Conservation (phyloP, 2,113 vertebrate species). For the Epinephelus lanceolatus region DNA sequence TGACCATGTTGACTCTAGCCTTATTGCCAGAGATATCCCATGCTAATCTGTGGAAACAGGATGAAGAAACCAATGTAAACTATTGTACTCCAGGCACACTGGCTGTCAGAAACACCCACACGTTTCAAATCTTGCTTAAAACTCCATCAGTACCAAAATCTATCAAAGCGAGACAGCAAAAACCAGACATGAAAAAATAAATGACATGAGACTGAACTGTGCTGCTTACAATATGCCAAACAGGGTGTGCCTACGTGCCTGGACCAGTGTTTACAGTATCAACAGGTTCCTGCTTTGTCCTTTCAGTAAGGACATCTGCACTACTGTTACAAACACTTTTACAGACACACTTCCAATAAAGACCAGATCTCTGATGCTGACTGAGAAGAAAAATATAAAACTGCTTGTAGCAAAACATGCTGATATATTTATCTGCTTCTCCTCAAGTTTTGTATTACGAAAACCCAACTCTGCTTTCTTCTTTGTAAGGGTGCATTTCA, state of each 20-base stretch:
- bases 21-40: neutral
- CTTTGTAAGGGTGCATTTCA: constrained; percentile 6
- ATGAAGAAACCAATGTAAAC: neutral
- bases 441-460: neutral
- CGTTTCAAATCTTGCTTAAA: neutral
- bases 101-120: neutral
- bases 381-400: neutral
- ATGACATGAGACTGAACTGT: neutral
- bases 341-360: neutral
- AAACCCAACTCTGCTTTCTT: constrained; percentile 17
- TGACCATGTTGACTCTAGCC: neutral
- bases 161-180: neutral
- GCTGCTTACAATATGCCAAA: neutral
- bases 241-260: neutral
- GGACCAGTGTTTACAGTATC: constrained; percentile 29
- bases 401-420: neutral
- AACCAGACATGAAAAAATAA: neutral
- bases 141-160: neutral
- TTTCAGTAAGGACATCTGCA: neutral
- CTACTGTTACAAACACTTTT: neutral
- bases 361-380: neutral
- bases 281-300: constrained; percentile 28
- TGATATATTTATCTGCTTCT: neutral
- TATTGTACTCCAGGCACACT: neutral
- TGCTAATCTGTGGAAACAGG: neutral